Evolutionary conservation across 2,888 invertebrate genomes (phyloP).

Genomic region (Phytoseiulus persimilis): DNA sequence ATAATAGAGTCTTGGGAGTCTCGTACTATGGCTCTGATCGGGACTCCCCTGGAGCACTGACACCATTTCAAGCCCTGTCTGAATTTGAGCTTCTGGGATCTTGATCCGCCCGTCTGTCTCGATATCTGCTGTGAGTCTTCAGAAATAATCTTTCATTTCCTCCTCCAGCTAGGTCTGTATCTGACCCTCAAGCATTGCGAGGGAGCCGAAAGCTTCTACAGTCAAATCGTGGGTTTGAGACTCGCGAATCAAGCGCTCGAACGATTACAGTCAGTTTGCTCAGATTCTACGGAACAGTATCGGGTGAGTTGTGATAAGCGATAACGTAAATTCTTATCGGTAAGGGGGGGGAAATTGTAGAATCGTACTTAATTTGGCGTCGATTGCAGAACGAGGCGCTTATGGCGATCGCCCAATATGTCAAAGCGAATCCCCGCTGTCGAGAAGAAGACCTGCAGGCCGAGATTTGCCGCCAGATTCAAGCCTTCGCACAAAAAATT

Average conservation of each 20-base stretch:
- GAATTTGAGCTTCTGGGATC: too few relatives aligned
- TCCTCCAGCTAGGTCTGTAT: not conserved
- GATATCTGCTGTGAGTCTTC: too few relatives aligned
- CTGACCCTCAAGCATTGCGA: not conserved
- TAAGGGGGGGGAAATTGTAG: too few relatives aligned
- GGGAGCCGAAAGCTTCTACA: conserved; percentile 14
- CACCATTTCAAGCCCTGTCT: too few relatives aligned
- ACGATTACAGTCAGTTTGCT: not conserved
- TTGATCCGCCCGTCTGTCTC: too few relatives aligned
- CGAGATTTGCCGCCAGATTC: conserved; percentile 7
- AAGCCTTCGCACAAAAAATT: conserved; percentile 17
- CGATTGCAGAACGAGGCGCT: not conserved
- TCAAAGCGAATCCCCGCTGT: conserved; percentile 29
- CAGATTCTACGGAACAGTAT: not conserved
- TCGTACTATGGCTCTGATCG: too few relatives aligned
- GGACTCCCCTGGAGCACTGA: too few relatives aligned
- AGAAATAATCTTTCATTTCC: not conserved
- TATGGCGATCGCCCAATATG: not conserved
- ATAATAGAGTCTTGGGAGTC: too few relatives aligned
- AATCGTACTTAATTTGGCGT: not conserved
- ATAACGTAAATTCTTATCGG: too few relatives aligned
- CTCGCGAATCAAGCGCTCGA: not conserved
- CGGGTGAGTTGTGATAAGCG: not conserved
- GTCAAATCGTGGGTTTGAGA: conserved; percentile 14
- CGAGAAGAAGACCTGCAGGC: conserved; percentile 26